These are phyloP conservation scores for Corythornis leucogaster DNA, from an alignment of 2,797 vertebrate species.

Conservation along the genomic window DNA sequence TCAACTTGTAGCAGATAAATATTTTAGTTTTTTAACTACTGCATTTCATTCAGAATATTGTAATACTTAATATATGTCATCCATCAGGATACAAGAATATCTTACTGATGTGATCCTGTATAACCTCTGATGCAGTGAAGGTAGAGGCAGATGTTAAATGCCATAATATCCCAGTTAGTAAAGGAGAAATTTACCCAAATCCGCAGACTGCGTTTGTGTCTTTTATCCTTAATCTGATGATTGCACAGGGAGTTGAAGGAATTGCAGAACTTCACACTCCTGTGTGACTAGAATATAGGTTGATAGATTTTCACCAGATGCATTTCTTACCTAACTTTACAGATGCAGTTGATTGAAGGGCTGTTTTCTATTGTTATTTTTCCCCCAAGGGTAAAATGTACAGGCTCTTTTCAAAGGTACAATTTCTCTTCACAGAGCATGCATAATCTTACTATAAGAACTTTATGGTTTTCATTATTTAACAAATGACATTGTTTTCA, in stretches of 20 bases:
- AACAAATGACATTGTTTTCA: not conserved
- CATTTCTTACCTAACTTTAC: not conserved
- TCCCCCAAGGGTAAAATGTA: not conserved
- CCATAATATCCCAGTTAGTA: not conserved
- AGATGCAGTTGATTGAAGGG: not conserved
- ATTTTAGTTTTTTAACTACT: not conserved
- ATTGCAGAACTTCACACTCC: slow-evolving; percentile 16
- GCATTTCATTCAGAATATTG: not conserved
- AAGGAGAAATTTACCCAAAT: not conserved
- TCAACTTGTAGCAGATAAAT: not conserved
- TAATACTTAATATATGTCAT: not conserved
- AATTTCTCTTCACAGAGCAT: not conserved
- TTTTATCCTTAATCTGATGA: slow-evolving; percentile 6
- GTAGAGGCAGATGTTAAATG: not conserved
- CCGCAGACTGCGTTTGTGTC: not conserved
- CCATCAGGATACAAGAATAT: not conserved
- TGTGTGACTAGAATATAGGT: not conserved
- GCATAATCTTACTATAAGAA: not conserved
- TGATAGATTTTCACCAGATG: not conserved
- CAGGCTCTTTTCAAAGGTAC: not conserved
- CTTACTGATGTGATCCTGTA: not conserved
- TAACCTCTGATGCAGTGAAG: not conserved
- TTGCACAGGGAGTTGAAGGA: not conserved
- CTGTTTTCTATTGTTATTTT: not conserved
- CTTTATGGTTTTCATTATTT: not conserved